Evolutionary conservation across 2,113 vertebrate species (phyloP).

Genomic region (Oreamnos americanus): DNA sequence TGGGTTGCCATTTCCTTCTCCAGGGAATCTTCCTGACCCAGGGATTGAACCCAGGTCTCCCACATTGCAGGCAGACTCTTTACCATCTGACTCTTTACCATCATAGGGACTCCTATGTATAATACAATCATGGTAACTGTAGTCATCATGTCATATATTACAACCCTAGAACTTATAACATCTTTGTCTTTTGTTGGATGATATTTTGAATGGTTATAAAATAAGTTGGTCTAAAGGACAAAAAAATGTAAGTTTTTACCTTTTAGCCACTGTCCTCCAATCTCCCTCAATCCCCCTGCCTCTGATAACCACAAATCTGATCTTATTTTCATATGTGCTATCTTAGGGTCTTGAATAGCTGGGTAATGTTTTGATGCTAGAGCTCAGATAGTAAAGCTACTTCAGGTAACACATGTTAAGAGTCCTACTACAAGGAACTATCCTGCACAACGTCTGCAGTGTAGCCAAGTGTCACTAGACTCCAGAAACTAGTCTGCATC

Average conservation of each 20-base stretch:
- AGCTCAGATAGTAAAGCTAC: neutral
- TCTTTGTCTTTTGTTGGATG: slow-evolving; percentile 73
- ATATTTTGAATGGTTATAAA: slow-evolving; percentile 74
- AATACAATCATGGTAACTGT: neutral
- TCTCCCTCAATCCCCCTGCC: neutral
- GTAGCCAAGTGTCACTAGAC: fast-evolving
- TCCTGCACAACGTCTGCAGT: neutral
- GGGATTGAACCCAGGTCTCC: neutral
- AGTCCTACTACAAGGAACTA: neutral
- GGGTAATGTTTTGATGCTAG: neutral
- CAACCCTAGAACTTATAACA: neutral
- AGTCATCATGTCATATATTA: neutral
- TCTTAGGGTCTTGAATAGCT: neutral
- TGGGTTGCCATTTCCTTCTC: neutral
- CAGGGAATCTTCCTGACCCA: neutral
- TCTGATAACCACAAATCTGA: neutral
- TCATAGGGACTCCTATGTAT: neutral
- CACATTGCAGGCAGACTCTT: neutral
- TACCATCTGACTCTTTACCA: neutral
- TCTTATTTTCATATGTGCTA: neutral
- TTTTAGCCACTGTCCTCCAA: neutral
- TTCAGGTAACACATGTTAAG: neutral
- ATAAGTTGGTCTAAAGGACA: slow-evolving; percentile 75
- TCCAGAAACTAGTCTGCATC: neutral
- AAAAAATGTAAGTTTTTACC: neutral